A percentile compares a stretch with the other conserved stretches of the same genome.
phyloP scores from a whole-genome alignment of 1,140 invertebrate species.

The Pseudobourletiella spinata region DNA sequence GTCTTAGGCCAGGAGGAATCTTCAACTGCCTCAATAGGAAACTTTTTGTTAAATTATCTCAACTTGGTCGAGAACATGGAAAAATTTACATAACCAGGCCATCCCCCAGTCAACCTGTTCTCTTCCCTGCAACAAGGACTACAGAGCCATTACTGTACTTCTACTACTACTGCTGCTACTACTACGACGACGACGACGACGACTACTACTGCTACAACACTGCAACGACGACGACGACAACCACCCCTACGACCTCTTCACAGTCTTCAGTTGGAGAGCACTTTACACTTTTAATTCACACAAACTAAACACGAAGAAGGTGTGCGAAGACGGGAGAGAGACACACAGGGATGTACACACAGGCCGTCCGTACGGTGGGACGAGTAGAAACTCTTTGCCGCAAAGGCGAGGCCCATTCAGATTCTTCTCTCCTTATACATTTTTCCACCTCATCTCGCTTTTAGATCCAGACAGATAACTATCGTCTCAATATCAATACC shows the following conservation, averaged over 20 bases:
- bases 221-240: not conserved
- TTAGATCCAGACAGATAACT: not conserved
- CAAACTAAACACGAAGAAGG: not conserved
- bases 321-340: not conserved
- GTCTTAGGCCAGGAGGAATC: not conserved
- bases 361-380: no score
- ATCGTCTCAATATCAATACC: not conserved
- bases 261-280: not conserved
- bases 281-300: not conserved
- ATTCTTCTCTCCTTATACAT: not conserved
- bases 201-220: not conserved
- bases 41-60: constrained; percentile 20
- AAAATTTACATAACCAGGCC: constrained; percentile 35
- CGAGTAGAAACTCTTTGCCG: not conserved
- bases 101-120: constrained; percentile 22
- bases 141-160: no score
- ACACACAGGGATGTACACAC: not conserved
- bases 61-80: constrained; percentile 28
- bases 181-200: no score
- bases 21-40: not conserved
- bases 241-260: not conserved
- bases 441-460: not conserved
- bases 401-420: not conserved
- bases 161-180: no score
- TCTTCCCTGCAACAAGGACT: no score